phyloP scores from a whole-genome alignment of 1,140 invertebrate species.

The Anastatus disparis region DNA sequence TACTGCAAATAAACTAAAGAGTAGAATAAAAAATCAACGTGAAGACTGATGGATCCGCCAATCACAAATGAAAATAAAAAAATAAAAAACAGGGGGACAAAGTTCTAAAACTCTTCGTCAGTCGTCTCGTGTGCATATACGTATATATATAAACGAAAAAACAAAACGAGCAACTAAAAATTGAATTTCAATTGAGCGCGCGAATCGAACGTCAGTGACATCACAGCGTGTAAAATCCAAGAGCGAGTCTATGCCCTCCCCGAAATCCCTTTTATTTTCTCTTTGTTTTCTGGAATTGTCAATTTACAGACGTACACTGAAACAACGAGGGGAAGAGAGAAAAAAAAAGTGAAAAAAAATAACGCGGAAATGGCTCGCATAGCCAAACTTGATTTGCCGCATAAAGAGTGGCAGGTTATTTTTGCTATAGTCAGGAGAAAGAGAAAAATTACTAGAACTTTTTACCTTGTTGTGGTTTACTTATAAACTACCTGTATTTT shows the following conservation, averaged over 20 bases:
- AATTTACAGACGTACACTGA: conserved; percentile 1
- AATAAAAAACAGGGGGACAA: background rate
- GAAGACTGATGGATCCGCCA: background rate
- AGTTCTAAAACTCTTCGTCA: background rate
- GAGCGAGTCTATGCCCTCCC: no score
- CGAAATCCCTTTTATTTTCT: conserved; percentile 5
- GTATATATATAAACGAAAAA: background rate
- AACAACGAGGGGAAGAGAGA: no score
- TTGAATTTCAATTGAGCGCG: conserved; percentile 29
- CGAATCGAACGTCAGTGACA: conserved; percentile 27
- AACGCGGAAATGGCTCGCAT: conserved; percentile 35
- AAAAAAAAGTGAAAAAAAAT: no score
- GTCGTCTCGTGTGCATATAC: background rate
- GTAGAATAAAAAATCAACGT: background rate
- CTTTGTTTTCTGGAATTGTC: conserved; percentile 22
- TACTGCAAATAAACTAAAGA: no score
- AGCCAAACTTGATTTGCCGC: conserved; percentile 48
- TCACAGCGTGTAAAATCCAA: background rate
- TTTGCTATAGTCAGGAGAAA: conserved; percentile 27
- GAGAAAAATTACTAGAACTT: background rate
- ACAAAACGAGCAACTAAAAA: conserved; percentile 5
- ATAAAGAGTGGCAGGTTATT: conserved; percentile 52
- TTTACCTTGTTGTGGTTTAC: background rate
- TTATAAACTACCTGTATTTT: background rate
- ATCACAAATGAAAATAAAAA: background rate